These are phyloP conservation scores for Paramuricea clavata DNA, from an alignment of 92 coral and sea anemone genomes.

Conservation along the genomic window DNA sequence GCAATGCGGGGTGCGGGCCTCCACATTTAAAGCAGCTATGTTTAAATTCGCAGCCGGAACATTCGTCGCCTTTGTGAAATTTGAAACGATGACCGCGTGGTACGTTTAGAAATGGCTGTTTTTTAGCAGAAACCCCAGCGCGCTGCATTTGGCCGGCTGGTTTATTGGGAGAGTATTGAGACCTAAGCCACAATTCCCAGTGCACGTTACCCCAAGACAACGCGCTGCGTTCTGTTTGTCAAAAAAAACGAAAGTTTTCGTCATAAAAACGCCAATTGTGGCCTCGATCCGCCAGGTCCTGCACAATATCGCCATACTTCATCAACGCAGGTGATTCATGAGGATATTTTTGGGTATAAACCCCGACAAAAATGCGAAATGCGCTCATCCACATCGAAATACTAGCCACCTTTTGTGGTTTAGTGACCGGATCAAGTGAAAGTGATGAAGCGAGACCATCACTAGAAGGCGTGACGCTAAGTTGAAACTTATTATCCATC, in stretches of 20 bases:
- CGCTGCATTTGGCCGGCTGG: too few relatives aligned
- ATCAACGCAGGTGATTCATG: slow-evolving; percentile 34
- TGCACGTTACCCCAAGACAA: slow-evolving; percentile 50
- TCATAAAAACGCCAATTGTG: slow-evolving; percentile 40
- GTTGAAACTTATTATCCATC: slow-evolving; percentile 38
- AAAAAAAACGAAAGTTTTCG: slow-evolving; percentile 16
- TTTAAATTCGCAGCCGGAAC: slow-evolving; percentile 63
- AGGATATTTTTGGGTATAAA: slow-evolving; percentile 23
- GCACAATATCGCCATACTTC: slow-evolving; percentile 28
- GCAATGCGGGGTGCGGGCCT: slow-evolving; percentile 42
- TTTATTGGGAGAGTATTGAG: slow-evolving; percentile 22
- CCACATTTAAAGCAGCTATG: slow-evolving; percentile 68
- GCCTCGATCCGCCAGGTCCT: slow-evolving; percentile 26
- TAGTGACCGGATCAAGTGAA: neutral
- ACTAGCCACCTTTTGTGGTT: slow-evolving; percentile 5
- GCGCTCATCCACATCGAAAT: slow-evolving; percentile 22
- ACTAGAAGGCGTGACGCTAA: slow-evolving; percentile 17
- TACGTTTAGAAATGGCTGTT: slow-evolving; percentile 21
- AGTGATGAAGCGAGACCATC: slow-evolving; percentile 48
- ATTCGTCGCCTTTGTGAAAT: slow-evolving; percentile 50
- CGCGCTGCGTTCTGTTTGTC: neutral
- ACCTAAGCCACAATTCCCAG: slow-evolving; percentile 69
- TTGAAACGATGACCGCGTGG: slow-evolving; percentile 56
- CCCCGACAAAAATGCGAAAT: slow-evolving; percentile 28
- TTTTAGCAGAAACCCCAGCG: too few relatives aligned